Base-by-base conservation (phyloP, 2,888 invertebrate species). In the Digitonthophagus gazella region DNA sequence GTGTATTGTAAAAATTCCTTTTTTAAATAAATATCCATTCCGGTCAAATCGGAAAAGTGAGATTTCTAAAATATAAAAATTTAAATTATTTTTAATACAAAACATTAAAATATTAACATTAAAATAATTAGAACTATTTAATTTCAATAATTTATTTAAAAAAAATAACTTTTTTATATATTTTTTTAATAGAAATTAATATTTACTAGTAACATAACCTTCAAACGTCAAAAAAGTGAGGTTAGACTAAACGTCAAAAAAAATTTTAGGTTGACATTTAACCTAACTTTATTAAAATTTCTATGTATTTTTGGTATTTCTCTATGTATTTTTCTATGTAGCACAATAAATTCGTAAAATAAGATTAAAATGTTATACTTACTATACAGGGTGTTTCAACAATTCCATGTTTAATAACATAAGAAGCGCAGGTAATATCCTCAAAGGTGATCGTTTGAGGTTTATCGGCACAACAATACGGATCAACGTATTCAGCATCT, bases 1-100 rank as follows among this genome's bases (percentile, higher is more conserved):
- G 97, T 98, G 73, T 89, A 90, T 83, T 97, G 97, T 11, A 96
- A 86, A 80, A 95, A 97, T 82, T 98, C 97, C 81, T 96, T 96
- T 84, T 97, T 98, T 76, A 97, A 87, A 82, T 89, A 97, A 73
- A 98, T 87, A 28, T 96, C 92, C 91, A 97, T 93, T 58, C 90
- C 93, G 67, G 90, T 90, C 63, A 87, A 78, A 2, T 88, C 85
- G 0, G 96, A 94, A 82, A 96, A 87, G 76, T 93, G 92, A 0
- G 96, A 96, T 84, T 87, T 89, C 96, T 97, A 83, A 44, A 84
- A 80, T 4, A 66, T 28, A 64, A 65, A 70, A 69, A 44, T 67
- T 57, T 22, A 67, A 6, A 6, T 6, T 4, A 19, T n/a, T n/a
- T n/a, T n/a, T n/a, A n/a, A 57, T 57, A 57, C 8, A 57, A 15